Evolutionary conservation across 2,888 invertebrate species (phyloP), one percentile per base, ranked within the genome.

Genomic region (Campoplex capitator): DNA sequence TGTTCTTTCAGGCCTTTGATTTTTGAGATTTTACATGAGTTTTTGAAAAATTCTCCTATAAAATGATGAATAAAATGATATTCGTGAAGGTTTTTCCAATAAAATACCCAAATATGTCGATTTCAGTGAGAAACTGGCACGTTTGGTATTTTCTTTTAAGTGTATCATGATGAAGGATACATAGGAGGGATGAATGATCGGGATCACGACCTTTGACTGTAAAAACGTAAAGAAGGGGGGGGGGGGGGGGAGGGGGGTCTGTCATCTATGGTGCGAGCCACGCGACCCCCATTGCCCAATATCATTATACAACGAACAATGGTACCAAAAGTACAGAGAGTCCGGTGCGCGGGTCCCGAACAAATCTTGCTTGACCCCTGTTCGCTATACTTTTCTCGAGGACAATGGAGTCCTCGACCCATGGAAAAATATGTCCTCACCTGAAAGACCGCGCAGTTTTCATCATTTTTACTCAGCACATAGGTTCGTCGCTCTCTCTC

Each of bases 301-400:
- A 90, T 92, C 90, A 91, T 92, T 92, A 92, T 91, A 91, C 89
- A 90, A 88, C 85, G 88, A 89, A 93, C 92, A 92, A 92, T 92
- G 87, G 84, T 85, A 75, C 71, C 35, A 62, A 82, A 67, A 73
- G 73, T 78, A 58, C 81, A 68, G 88, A 89, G 90, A 89, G 90
- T 90, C 90, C 88, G 83, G 88, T 90, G 89, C 90, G 89, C 90
- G 23, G 23, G 88, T 89, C 89, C 90, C 89, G 89, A 80, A 88
- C 88, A 88, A 89, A 89, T 90, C 88, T 89, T 65, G 90, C 90
- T 90, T 91, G 91, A 92, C 91, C 92, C 91, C 89, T 87, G 88
- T 86, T 83, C 85, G 84, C 75, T 82, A 83, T 82, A 88, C 91
- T 86, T 90, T 83, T 88, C 75, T 84, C 84, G 65, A 83, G 85